Evolutionary conservation across 2,888 invertebrate species (phyloP), one percentile per base, ranked within the genome.

Genomic region (Lutraria lutraria): DNA sequence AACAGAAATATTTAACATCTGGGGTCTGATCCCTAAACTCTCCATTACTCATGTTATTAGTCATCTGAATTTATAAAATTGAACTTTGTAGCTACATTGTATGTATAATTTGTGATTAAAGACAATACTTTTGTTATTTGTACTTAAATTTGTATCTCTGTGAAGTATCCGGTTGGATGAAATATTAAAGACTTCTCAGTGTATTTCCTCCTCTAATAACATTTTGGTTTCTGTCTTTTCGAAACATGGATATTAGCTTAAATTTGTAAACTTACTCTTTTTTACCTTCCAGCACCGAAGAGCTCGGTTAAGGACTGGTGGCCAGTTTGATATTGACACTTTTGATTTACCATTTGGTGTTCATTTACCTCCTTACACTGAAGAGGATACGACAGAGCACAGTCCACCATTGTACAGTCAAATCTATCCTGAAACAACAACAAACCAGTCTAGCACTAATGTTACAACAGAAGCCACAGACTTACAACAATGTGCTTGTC

Each of bases 331-430:
- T 84, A 88, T 94, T 29, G 95, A 95, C 80, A 93, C 94, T 31
- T 94, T 92, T 86, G 93, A 93, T 81, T 92, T 95, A 12, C 95
- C 95, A 21, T 94, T 94, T 88, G 95, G 95, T 72, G 93, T 94
- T 52, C 93, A 94, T 88, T 90, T 95, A 81, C 95, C 95, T 8
- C 94, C 94, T 13, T 95, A 95, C 79, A 90, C 91, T 21, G 92
- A 93, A 76, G 91, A 90, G 56, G 94, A 95, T 88, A 92, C 92
- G 8, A 92, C 93, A 81, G 93, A 94, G 68, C 92, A 91, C 80
- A 94, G 90, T 88, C 95, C 95, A 0, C 95, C 95, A 25, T 68
- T 87, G 54, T 95, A 95, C 88, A 94, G 93, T 81, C 85, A 92
- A 25, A 91, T 93, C 29, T 93, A 83, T 83, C 93, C 93, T n/a